Base-by-base conservation (phyloP, 2,888 invertebrate species). In the Ichneumoninae sp. region DNA sequence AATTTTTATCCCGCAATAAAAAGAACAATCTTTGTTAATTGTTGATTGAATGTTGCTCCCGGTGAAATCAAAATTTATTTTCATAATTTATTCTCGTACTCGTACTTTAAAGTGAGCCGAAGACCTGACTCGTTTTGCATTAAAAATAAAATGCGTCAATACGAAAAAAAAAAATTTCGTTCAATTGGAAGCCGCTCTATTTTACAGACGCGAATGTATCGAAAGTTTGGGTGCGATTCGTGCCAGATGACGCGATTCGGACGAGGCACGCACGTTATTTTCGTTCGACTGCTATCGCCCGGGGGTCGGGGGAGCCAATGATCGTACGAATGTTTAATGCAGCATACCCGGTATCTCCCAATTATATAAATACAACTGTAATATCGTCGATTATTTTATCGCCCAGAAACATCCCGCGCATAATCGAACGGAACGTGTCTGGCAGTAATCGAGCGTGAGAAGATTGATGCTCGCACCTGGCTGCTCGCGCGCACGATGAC, bases 281-380 rank as follows among this genome's bases (percentile, higher is more conserved):
- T 57, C 26, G 57, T 57, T 57, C 26, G 57, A 57, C 22, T 10
- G 26, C 57, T 26, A 22, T 57, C 22, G 57, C 26, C 5, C 13
- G 22, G 57, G 3, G 57, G 3, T 47, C 22, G 26, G 26, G 4
- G 22, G 57, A 57, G 10, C 10, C 52, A 26, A 57, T 57, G 26
- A 26, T 57, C 26, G 22, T 13, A 57, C 57, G 57, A 57, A 57
- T 26, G 57, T 26, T 57, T 57, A 26, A 57, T 57, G 57, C 57
- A 26, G 57, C 57, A 8, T 13, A 57, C 26, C 3, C 57, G 26
- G 22, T 57, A 57, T 57, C 57, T 10, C 4, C 26, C 57, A 57
- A 57, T 57, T 57, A 57, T 57, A 57, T 57, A 57, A 57, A 22
- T 57, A 26, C 3, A 7, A 26, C 57, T 26, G 26, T 26, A 57